Percentiles rank a stretch among this genome's conserved stretches.
These are phyloP conservation scores for Cyanocitta stelleri DNA, from an alignment of 2,113 vertebrate species.

Conservation along the genomic window DNA sequence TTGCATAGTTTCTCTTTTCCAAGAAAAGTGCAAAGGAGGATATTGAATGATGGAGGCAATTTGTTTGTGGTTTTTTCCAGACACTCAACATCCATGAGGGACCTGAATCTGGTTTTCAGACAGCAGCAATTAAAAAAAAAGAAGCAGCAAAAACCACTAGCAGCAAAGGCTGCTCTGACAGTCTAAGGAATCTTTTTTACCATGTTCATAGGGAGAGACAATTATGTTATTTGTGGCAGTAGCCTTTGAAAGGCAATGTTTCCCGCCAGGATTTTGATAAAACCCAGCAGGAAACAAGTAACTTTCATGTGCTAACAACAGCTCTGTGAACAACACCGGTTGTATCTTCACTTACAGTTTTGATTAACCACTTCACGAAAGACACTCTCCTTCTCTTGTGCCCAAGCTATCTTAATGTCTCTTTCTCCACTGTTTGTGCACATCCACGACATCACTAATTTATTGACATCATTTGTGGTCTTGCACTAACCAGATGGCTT, in stretches of 20 bases:
- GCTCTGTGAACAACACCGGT: background rate
- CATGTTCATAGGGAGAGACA: fast-evolving
- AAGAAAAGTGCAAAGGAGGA: background rate
- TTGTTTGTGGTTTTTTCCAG: background rate
- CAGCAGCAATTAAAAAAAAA: background rate
- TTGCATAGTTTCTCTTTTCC: background rate
- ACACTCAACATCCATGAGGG: background rate
- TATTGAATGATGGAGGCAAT: background rate
- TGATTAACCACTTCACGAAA: background rate
- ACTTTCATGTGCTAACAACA: background rate
- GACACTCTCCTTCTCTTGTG: background rate
- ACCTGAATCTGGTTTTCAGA: background rate
- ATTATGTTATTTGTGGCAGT: background rate
- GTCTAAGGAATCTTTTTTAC: background rate
- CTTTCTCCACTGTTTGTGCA: background rate
- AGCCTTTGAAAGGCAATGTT: background rate
- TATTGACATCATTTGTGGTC: background rate
- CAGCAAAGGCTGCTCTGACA: background rate
- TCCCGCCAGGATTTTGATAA: background rate
- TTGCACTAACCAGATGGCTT: background rate
- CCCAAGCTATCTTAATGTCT: background rate
- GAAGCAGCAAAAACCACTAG: background rate
- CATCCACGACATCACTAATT: background rate
- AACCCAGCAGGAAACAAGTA: background rate
- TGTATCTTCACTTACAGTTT: background rate